These are phyloP conservation scores for Agonopterix subpropinquella DNA, from an alignment of 2,888 invertebrate genomes.

Conservation along the genomic window DNA sequence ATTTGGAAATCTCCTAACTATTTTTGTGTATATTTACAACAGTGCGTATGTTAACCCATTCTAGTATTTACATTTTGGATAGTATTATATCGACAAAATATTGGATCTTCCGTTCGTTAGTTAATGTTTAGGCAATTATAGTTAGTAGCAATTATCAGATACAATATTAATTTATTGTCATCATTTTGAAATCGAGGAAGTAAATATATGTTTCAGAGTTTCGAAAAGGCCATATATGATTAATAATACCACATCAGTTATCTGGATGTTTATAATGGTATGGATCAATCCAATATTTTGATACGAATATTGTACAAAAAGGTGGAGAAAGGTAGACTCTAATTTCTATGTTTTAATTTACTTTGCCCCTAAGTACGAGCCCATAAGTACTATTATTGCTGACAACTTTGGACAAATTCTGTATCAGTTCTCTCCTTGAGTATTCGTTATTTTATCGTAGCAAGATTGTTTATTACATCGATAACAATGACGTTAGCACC, in stretches of 20 bases:
- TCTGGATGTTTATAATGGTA: too few species aligned
- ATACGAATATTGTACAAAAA: background rate
- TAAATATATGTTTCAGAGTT: background rate
- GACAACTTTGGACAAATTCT: constrained; percentile 28
- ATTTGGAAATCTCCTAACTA: constrained; percentile 16
- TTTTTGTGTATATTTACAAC: constrained; percentile 14
- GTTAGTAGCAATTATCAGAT: background rate
- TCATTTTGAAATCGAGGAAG: background rate
- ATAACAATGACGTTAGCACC: constrained; percentile 37
- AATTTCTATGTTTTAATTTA: background rate
- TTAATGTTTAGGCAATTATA: background rate
- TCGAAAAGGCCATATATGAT: too few species aligned
- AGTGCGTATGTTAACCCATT: constrained; percentile 5
- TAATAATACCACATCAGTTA: too few species aligned
- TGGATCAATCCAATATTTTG: too few species aligned
- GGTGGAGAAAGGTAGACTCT: background rate
- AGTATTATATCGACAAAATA: constrained; percentile 8
- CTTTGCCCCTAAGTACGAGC: constrained; percentile 35
- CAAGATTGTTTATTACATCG: constrained; percentile 11
- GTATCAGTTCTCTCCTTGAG: constrained; percentile 8
- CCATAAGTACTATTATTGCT: constrained; percentile 46
- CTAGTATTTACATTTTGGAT: constrained; percentile 15
- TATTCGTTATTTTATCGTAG: constrained; percentile 9
- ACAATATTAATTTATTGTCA: constrained; percentile 5
- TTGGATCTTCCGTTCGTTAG: background rate